Conservation (phyloP, 2,797 vertebrate genomes). For the Onychomys arenicola region DNA sequence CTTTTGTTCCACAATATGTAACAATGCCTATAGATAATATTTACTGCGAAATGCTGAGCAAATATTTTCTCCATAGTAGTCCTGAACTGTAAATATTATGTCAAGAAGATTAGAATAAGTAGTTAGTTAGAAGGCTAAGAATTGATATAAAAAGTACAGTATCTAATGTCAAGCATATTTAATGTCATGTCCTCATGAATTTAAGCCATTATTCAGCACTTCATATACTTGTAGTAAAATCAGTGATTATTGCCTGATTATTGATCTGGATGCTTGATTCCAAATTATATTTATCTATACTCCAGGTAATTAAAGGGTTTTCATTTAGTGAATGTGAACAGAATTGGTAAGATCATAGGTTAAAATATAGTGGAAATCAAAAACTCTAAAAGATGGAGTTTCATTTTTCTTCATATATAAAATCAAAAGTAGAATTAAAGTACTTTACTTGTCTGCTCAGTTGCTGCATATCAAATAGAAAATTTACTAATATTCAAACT, state of each 20-base stretch:
- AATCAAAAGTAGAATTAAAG: background rate
- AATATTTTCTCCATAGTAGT: background rate
- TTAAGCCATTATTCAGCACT: background rate
- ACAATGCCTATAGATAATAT: background rate
- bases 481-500: conserved; percentile 58
- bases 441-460: conserved; percentile 41
- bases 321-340: background rate
- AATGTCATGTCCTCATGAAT: background rate
- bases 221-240: background rate
- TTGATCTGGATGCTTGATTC: background rate
- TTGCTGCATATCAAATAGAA: background rate
- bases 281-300: background rate
- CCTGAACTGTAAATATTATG: background rate
- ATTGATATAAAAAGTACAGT: background rate
- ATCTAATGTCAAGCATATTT: background rate
- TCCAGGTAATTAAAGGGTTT: background rate
- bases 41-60: background rate
- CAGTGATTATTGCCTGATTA: background rate
- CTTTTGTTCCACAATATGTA: background rate
- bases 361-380: background rate
- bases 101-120: background rate
- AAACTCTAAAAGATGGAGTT: background rate
- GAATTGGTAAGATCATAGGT: background rate
- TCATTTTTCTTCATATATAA: background rate
- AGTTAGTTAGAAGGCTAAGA: background rate